A percentile compares a stretch with the other conserved stretches of the same genome.
These are phyloP conservation scores for Micromussa lordhowensis DNA, from an alignment of 92 coral and sea anemone genomes.

Conservation along the genomic window DNA sequence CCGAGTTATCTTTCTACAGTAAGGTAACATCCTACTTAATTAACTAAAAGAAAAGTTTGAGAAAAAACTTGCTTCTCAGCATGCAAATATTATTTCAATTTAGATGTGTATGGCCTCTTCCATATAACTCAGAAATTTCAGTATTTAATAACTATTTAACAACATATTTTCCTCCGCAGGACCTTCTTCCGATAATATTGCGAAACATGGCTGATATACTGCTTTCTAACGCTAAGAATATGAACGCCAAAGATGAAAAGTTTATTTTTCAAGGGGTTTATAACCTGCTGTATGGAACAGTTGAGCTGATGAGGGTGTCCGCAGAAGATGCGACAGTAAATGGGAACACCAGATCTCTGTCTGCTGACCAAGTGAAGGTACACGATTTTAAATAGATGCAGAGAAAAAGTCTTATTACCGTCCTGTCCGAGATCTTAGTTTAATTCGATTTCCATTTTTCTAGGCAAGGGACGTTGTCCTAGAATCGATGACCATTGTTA, in stretches of 20 bases:
- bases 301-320: conserved; percentile 9
- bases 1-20: conserved; percentile 1
- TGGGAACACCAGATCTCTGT: not conserved
- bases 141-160: not conserved
- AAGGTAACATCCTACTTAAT: not conserved
- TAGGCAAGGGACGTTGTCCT: conserved; percentile 18
- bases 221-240: conserved; percentile 4
- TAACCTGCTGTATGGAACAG: conserved; percentile 24
- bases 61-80: not conserved
- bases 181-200: not conserved
- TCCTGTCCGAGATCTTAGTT: not conserved
- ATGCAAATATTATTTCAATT: not conserved
- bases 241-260: conserved; percentile 33
- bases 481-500: not conserved
- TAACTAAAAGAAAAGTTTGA: not conserved
- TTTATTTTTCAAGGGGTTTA: conserved; percentile 9
- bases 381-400: not conserved
- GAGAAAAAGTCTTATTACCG: too few relatives aligned
- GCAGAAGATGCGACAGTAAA: not conserved
- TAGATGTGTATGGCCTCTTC: too few relatives aligned
- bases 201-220: not conserved
- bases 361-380: conserved; percentile 6
- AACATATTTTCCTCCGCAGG: not conserved
- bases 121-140: not conserved
- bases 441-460: not conserved